A percentile compares a stretch with the other conserved stretches of the same genome.
Evolutionary conservation across 2,113 vertebrate genomes (phyloP).

Genomic region (Rhabdomys dilectus): DNA sequence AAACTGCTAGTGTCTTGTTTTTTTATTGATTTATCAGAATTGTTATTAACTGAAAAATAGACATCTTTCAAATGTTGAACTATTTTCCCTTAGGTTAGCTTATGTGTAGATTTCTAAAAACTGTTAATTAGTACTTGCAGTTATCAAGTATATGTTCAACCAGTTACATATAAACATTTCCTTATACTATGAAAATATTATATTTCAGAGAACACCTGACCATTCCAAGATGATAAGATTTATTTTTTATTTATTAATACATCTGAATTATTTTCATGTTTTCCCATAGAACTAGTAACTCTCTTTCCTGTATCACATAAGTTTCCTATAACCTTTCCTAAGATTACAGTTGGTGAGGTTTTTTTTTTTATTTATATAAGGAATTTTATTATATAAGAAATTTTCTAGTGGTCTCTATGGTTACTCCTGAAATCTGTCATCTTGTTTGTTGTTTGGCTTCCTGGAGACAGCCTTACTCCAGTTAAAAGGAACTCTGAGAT

Average conservation of each 20-base stretch:
- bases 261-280: not conserved
- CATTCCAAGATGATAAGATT: not conserved
- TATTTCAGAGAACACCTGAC: not conserved
- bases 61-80: not conserved
- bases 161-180: not conserved
- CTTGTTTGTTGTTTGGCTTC: not conserved
- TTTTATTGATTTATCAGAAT: not conserved
- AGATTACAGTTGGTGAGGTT: not conserved
- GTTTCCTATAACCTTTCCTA: no score
- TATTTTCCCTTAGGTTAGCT: not conserved
- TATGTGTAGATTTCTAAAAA: not conserved
- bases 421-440: not conserved
- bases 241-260: not conserved
- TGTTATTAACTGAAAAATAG: conserved; percentile 26
- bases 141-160: not conserved
- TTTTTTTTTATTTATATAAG: not conserved
- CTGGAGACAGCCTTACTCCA: not conserved
- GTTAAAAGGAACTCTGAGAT: not conserved
- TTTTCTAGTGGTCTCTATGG: rapidly evolving
- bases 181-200: not conserved
- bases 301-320: not conserved
- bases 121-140: not conserved
- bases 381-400: no score
- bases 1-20: not conserved
- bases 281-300: not conserved